Evolutionary conservation across 2,888 invertebrate species (phyloP), one percentile per base, ranked within the genome.

Genomic region (Mesoligia furuncula): DNA sequence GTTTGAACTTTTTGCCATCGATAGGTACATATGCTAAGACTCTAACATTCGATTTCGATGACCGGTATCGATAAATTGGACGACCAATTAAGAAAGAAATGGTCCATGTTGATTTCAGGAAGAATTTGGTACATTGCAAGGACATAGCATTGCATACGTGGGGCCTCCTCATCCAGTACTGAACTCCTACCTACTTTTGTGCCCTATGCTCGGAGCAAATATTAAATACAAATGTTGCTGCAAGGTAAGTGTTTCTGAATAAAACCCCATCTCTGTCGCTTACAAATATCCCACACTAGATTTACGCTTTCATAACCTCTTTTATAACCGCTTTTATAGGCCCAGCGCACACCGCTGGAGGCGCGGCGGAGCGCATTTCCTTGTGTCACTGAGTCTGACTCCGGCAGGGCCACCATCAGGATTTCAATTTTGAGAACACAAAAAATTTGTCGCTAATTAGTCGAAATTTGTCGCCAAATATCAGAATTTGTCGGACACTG

Each of bases 201-300:
- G 94, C 75, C 95, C 96, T 0, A 94, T 96, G 94, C 91, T 96
- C 0, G 94, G 95, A 39, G 95, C 95, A 0, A 94, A 96, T 73
- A 91, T 96, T 20, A 93, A 86, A 66, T 96, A 93, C 83, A 95
- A 94, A 83, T 96, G 95, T 80, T 93, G 94, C 64, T 95, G 96
- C 85, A 82, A 91, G n/a, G 96, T 95, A 82, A 91, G 89, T n/a
- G 24, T 69, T 68, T 54, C 54, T 17, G 8, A 31, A 42, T 69
- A 39, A 20, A 9, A 45, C 13, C 45, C 45, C 36, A 24, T 64
- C 39, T 36, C 7, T 64, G 24, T 64, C 24, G 7, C 39, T n/a
- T n/a, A 65, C 17, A 39, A 39, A 65, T 39, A 65, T 65, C 7
- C 64, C 36, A 64, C 36, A 62, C 13, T 36, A 36, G 2, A 20